Evolutionary conservation across 2,113 vertebrate species (phyloP).

Genomic region (Vulpes lagopus): DNA sequence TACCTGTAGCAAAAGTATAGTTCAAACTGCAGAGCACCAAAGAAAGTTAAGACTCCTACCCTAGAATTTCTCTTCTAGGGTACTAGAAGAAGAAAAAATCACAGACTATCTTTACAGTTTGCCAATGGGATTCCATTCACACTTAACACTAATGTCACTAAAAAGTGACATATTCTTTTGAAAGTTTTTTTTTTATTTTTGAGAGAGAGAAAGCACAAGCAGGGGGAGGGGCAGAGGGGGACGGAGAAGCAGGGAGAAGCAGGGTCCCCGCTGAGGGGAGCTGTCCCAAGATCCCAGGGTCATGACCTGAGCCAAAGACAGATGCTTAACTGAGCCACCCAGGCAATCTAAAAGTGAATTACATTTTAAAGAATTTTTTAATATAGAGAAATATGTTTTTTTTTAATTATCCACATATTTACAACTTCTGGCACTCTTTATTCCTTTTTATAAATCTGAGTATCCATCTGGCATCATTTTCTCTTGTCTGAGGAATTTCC

Average conservation of each 20-base stretch:
- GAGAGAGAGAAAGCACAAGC: background rate
- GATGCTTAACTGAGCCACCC: background rate
- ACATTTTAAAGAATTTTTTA: background rate
- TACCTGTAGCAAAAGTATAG: background rate
- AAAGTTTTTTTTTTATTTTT: background rate
- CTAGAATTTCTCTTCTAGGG: background rate
- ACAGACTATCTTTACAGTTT: no score
- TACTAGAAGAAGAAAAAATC: no score
- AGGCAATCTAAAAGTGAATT: background rate
- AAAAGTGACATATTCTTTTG: background rate
- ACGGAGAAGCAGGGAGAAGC: background rate
- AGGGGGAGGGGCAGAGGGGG: background rate
- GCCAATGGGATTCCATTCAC: no score
- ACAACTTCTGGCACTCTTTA: background rate
- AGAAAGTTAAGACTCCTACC: background rate
- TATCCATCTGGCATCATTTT: background rate
- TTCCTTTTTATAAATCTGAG: background rate
- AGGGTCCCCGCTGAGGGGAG: background rate
- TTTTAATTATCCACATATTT: background rate
- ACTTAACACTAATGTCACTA: background rate
- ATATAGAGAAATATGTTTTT: background rate
- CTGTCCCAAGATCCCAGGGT: background rate
- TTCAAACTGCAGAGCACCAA: background rate
- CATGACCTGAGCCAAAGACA: background rate
- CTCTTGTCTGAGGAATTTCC: background rate